Percentiles rank a stretch among this genome's conserved stretches.
phyloP scores from a whole-genome alignment of 2,888 invertebrate species.

The Sesamia inferens region DNA sequence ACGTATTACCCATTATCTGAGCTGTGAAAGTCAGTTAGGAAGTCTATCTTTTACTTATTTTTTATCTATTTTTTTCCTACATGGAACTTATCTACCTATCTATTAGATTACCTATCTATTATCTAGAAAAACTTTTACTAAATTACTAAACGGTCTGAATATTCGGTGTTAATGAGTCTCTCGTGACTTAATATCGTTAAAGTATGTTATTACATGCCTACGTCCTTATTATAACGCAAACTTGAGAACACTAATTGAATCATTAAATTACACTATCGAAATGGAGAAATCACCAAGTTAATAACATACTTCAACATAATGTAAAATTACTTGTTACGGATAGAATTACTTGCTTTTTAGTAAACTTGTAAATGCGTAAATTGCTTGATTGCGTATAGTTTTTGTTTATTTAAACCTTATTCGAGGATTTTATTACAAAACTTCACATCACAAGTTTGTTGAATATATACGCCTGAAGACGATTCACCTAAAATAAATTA shows the following conservation, averaged over 20 bases:
- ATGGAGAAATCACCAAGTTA: constrained; percentile 28
- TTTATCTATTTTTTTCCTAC: background rate
- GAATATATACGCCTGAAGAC: too few species aligned
- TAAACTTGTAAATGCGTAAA: too few species aligned
- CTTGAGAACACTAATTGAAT: constrained; percentile 45
- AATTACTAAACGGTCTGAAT: background rate
- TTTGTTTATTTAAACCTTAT: background rate
- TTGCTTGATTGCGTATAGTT: too few species aligned
- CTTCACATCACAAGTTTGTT: too few species aligned
- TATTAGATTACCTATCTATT: too few species aligned
- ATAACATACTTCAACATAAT: constrained; percentile 9
- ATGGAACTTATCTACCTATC: too few species aligned
- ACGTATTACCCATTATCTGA: too few species aligned
- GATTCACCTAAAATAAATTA: too few species aligned
- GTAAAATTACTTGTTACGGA: constrained; percentile 2
- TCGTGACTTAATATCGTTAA: constrained; percentile 34
- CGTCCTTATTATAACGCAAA: constrained; percentile 14
- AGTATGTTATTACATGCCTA: constrained; percentile 20
- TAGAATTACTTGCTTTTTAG: constrained; percentile 4
- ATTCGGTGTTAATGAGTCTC: constrained; percentile 9
- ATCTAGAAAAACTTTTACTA: background rate
- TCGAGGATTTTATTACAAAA: too few species aligned
- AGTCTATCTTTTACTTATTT: too few species aligned
- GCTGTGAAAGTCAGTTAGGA: too few species aligned
- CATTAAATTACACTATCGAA: constrained; percentile 26